Evolutionary conservation across 2,888 invertebrate species (phyloP), one percentile per base, ranked within the genome.

Genomic region (Meganola albula): DNA sequence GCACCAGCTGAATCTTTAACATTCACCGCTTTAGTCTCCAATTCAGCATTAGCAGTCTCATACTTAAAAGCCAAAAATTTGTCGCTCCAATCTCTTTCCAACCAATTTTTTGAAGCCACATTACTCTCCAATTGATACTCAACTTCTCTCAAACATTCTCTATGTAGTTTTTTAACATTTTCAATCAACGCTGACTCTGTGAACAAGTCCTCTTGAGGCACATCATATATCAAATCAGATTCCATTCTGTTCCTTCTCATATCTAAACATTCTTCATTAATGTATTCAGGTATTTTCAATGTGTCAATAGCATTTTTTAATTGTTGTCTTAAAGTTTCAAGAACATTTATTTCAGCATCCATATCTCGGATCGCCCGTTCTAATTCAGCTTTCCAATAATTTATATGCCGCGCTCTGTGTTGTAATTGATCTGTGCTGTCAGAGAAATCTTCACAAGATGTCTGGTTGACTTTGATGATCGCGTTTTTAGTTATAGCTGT

Each of bases 71-170:
- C 90, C 46, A 93, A 90, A 46, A 88, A 89, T 76, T 97, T 97
- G 63, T 97, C 93, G 52, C 95, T 94, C 95, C 96, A 96, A 65
- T 97, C 96, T 44, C 89, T 90, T 77, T 97, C 96, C 39, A 96
- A 67, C 12, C 92, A 88, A 43, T 90, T 88, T 60, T 96, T 95
- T 0, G 92, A 91, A 0, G 92, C 90, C 28, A 92, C 90, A 55
- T 95, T 91, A 63, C 92, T 90, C 11, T 88, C 66, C 52, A 93
- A 75, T 63, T 94, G 93, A 29, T 87, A 79, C 34, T 92, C 90
- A 1, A 93, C 88, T 43, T 92, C 91, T 40, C 88, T 87, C 5
- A 92, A 63, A 23, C 90, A 89, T 44, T 90, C 88, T n/a, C 80
- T 74, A 24, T 93, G 88, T 1, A 90, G 61, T 30, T 88, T 87